Base-by-base conservation (phyloP, 2,797 vertebrate genomes). In the Triplophysa yarkandensis region DNA sequence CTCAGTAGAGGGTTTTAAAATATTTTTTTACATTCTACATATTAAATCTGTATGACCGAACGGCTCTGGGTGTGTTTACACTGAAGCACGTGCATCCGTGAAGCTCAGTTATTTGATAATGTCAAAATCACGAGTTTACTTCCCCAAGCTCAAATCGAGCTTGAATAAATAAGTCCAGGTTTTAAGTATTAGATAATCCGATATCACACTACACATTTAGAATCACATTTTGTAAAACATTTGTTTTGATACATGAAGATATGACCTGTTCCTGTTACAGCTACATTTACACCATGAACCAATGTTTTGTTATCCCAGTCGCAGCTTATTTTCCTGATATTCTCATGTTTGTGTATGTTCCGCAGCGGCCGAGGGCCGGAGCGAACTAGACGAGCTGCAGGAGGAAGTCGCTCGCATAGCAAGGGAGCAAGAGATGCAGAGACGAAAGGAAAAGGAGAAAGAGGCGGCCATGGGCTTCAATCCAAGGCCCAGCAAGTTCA, bases 381-480 rank as follows among this genome's bases (percentile, higher is more conserved):
- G 94, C 27, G 96, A 98, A 81, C 89, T 98, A 82, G 96, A 98
- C 79, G 94, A 97, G 86, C 84, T 98, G 55, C 96, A 98, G 86
- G 96, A 98, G 82, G 96, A 98, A 85, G 96, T 97, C 80, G 85
- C 93, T 82, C 92, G 89, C 75, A 92, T 91, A 84, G 96, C 94
- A 0, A 92, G 63, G 65, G 95, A 98, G 73, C 94, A 97, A 82
- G 95, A 98, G 71, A 86, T 93, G 32, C 94, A 92, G 71, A 92
- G 93, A 67, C 94, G 87, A 82, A 90, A 91, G 71, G 95, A 98
- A 81, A 95, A 95, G 80, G 96, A 98, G 85, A 91, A 85, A 78
- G 96, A 98, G 84, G 94, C 88, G 14, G 95, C 95, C 6, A 91
- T 95, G 79, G 96, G 94, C 52, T 98, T 98, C 85, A 98, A 98